phyloP scores from a whole-genome alignment of 2,888 invertebrate species.

The Drosophila testacea region DNA sequence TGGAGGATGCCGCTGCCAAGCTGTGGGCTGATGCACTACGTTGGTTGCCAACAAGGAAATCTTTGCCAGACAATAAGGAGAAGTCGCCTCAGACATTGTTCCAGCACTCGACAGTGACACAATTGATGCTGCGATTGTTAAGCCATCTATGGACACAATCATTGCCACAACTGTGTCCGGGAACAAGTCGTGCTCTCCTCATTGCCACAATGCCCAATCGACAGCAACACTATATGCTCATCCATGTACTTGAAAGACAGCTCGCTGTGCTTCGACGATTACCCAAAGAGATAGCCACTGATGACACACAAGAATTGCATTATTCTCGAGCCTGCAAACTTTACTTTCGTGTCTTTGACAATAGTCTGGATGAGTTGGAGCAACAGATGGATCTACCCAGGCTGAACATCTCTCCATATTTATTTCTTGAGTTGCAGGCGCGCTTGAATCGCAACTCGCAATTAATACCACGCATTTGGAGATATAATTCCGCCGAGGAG shows the following conservation, averaged over 20 bases:
- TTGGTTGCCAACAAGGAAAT: slow-evolving; percentile 30
- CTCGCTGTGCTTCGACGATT: slow-evolving; percentile 73
- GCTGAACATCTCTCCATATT: slow-evolving; percentile 76
- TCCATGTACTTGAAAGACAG: slow-evolving; percentile 81
- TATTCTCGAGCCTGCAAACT: slow-evolving; percentile 59
- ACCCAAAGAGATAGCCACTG: neutral
- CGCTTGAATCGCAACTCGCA: slow-evolving; percentile 71
- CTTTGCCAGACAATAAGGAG: neutral
- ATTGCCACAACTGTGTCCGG: slow-evolving; percentile 26
- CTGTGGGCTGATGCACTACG: slow-evolving; percentile 79
- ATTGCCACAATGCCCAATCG: slow-evolving; percentile 73
- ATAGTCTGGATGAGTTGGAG: slow-evolving; percentile 26
- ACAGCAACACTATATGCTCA: slow-evolving; percentile 69
- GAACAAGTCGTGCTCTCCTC: slow-evolving; percentile 60
- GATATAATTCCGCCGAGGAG: slow-evolving; percentile 68
- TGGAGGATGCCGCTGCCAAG: slow-evolving; percentile 71
- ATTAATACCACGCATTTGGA: slow-evolving; percentile 72
- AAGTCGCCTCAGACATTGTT: slow-evolving; percentile 30
- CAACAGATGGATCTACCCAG: slow-evolving; percentile 72
- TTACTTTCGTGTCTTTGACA: slow-evolving; percentile 45
- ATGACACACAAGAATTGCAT: slow-evolving; percentile 33
- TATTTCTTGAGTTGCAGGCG: slow-evolving; percentile 68
- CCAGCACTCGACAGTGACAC: slow-evolving; percentile 39
- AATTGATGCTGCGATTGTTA: slow-evolving; percentile 68
- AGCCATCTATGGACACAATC: slow-evolving; percentile 58